phyloP scores from a whole-genome alignment of 1,140 invertebrate species.

The silkworm (Bombyx mori) region DNA sequence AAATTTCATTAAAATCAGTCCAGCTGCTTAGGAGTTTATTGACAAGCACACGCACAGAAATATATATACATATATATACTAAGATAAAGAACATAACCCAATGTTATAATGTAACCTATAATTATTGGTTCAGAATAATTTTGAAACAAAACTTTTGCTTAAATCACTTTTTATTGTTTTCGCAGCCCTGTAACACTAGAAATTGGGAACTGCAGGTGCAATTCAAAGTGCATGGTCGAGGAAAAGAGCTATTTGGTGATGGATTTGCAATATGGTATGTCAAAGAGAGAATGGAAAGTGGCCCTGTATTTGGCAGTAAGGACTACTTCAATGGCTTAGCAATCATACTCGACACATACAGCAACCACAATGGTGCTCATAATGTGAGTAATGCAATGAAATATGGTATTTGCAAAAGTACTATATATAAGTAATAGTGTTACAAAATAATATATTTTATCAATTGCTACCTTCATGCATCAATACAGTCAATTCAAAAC shows the following conservation, averaged over 20 bases:
- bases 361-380: constrained; percentile 97
- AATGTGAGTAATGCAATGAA: constrained; percentile 35
- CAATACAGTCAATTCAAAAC: no score
- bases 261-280: constrained; percentile 98
- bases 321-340: constrained; percentile 95
- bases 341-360: constrained; percentile 98
- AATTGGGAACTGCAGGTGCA: constrained; percentile 98
- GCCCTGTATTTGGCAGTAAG: constrained; percentile 95
- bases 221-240: constrained; percentile 96
- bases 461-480: no score
- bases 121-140: no score
- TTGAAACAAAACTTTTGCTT: background rate
- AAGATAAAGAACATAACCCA: no score
- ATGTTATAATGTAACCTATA: no score
- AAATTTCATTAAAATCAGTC: no score
- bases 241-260: constrained; percentile 97
- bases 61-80: no score
- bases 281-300: constrained; percentile 87
- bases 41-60: no score
- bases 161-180: constrained; percentile 14
- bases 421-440: no score
- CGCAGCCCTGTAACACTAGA: constrained; percentile 83
- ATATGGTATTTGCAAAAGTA: no score
- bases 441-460: no score
- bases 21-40: no score